A percentile compares a stretch with the other conserved stretches of the same genome.
Conservation (phyloP, 2,888 invertebrate species). For the Synergus japonicus region DNA sequence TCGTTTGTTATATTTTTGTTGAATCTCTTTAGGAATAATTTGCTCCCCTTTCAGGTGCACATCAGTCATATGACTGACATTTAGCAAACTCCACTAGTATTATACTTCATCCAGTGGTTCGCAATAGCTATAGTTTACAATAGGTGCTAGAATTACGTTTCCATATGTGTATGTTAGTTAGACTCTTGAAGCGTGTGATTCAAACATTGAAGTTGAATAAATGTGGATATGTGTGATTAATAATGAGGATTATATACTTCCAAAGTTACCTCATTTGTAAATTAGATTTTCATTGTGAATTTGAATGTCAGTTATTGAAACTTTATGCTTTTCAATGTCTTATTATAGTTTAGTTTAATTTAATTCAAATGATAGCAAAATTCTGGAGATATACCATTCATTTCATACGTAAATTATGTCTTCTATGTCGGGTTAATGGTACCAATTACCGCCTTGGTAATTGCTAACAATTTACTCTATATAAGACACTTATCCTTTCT, state of each 20-base stretch:
- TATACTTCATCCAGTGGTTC: not conserved
- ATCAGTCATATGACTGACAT: not conserved
- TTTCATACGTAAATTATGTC: too few relatives aligned
- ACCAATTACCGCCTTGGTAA: too few relatives aligned
- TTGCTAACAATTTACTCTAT: too few relatives aligned
- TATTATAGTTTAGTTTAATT: too few relatives aligned
- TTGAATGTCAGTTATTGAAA: not conserved
- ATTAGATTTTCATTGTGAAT: not conserved
- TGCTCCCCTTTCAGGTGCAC: not conserved
- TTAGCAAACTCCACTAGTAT: not conserved
- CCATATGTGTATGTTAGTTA: not conserved
- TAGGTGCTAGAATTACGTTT: not conserved
- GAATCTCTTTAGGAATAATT: not conserved
- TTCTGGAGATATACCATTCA: too few relatives aligned
- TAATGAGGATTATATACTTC: not conserved
- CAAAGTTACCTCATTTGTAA: not conserved
- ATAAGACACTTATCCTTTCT: too few relatives aligned
- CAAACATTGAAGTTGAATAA: conserved; percentile 1
- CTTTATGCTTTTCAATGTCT: not conserved
- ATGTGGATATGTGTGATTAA: not conserved
- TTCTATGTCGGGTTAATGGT: too few relatives aligned
- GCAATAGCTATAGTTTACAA: not conserved
- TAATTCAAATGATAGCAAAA: too few relatives aligned
- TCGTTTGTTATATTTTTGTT: not conserved
- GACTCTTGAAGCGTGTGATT: not conserved